Base-by-base conservation (phyloP, 2,113 vertebrate species). In the Hippolais icterina region DNA sequence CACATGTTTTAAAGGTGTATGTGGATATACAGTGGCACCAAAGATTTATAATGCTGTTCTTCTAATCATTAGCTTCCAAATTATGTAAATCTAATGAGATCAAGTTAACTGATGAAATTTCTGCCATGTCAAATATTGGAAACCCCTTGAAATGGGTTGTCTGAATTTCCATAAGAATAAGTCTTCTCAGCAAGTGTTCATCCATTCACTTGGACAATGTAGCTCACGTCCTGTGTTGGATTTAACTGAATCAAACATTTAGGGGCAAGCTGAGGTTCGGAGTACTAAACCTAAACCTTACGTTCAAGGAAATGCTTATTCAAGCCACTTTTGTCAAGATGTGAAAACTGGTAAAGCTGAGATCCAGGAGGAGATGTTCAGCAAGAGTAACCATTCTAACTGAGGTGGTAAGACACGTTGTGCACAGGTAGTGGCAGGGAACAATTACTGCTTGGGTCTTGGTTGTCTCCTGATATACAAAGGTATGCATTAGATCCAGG, bases 351-450 rank as follows among this genome's bases (percentile, higher is more conserved):
- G 19, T n/a, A 61, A 85, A 77, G 25, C 54, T 53, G 53, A 76
- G 41, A 90, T 65, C 27, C 12, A 3, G 57, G 54, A 60, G 44
- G 37, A 82, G 42, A 29, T 47, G 27, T 68, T 74, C 54, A 78
- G 53, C 37, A 56, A 44, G 65, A 31, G n/a, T 79, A 54, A 60
- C 27, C 0, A 1, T 69, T 69, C 33, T 28, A n/a, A 60, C 29
- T 0, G 3, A 72, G 80, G n/a, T 33, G 63, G 22, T 80, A 16
- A 16, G 1, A 1, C 6, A 21, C 1, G 0, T 31, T 87, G 59
- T 53, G n/a, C 35, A 39, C 41, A 54, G 57, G 28, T 12, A 31
- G 37, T 15, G 49, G 42, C 52, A 56, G 84, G 65, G 66, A 95
- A 9, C 64, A 49, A 69, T 61, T 79, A n/a, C 19, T 79, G 42